A percentile compares a stretch with the other conserved stretches of the same genome.
phyloP scores from a whole-genome alignment of 2,888 invertebrate genomes.

The Folsomia candida region DNA sequence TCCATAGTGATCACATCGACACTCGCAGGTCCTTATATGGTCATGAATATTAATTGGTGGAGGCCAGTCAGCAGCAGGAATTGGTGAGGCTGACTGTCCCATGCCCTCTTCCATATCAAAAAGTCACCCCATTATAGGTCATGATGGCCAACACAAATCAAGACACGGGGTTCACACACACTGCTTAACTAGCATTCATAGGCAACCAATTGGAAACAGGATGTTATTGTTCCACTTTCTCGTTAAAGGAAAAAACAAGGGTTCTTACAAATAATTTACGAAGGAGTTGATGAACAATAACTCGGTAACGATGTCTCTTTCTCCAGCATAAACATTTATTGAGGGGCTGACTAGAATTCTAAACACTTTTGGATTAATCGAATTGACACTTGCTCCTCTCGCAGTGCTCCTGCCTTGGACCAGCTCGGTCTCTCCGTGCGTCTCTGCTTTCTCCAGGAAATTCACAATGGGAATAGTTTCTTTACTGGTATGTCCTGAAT shows the following conservation, averaged over 20 bases:
- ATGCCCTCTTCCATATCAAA: slow-evolving; percentile 50
- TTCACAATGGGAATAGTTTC: neutral
- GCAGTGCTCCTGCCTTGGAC: neutral
- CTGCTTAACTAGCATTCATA: neutral
- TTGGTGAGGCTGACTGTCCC: slow-evolving; percentile 50
- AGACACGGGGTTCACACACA: neutral
- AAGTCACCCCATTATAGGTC: slow-evolving; percentile 47
- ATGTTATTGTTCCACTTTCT: neutral
- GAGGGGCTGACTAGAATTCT: neutral
- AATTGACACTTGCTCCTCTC: neutral
- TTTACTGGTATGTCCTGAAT: neutral
- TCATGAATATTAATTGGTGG: slow-evolving; percentile 70
- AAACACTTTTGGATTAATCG: neutral
- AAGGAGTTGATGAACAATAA: neutral
- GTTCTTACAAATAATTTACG: neutral
- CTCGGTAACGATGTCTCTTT: neutral
- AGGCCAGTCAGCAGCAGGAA: slow-evolving; percentile 50
- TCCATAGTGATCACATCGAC: slow-evolving; percentile 90
- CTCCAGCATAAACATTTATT: neutral
- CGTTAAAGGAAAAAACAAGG: neutral
- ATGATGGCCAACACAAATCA: neutral
- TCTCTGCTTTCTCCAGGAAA: neutral
- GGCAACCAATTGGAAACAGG: too few relatives aligned
- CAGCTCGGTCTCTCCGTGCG: neutral
- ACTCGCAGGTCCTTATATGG: slow-evolving; percentile 83